phyloP scores from a whole-genome alignment of 1,140 invertebrate species.

The Anastrepha obliqua region DNA sequence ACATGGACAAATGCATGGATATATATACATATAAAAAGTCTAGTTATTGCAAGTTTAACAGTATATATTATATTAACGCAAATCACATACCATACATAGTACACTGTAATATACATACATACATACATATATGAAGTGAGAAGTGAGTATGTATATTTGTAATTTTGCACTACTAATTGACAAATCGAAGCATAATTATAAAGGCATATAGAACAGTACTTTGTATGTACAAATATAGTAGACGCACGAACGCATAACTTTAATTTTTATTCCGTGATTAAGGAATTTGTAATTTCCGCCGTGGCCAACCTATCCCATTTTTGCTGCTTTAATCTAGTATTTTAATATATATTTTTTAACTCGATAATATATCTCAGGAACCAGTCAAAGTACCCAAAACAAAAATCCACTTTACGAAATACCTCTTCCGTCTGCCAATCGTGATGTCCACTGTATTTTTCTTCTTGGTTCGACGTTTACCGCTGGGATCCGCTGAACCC shows the following conservation, averaged over 20 bases:
- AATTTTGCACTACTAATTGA: background rate
- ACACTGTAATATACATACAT: background rate
- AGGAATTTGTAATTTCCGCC: constrained; percentile 1
- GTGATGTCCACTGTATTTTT: background rate
- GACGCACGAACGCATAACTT: background rate
- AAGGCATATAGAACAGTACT: background rate
- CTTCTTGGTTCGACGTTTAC: background rate
- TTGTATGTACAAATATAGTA: background rate
- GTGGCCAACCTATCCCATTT: background rate
- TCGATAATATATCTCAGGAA: no score
- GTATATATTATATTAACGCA: background rate
- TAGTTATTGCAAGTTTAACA: background rate
- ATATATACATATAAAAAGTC: background rate
- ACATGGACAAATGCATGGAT: background rate
- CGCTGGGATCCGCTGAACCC: background rate
- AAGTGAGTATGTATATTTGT: background rate
- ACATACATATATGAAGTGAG: background rate
- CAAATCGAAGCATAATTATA: background rate
- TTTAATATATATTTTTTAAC: no score
- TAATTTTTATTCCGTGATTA: constrained; percentile 7
- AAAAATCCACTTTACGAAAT: background rate
- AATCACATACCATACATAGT: background rate
- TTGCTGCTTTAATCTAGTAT: background rate
- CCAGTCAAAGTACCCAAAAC: no score
- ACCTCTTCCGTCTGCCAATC: background rate